Percentiles rank a stretch among this genome's conserved stretches.
phyloP scores from a whole-genome alignment of 1,140 invertebrate genomes.

The Leptinotarsa lineolata region DNA sequence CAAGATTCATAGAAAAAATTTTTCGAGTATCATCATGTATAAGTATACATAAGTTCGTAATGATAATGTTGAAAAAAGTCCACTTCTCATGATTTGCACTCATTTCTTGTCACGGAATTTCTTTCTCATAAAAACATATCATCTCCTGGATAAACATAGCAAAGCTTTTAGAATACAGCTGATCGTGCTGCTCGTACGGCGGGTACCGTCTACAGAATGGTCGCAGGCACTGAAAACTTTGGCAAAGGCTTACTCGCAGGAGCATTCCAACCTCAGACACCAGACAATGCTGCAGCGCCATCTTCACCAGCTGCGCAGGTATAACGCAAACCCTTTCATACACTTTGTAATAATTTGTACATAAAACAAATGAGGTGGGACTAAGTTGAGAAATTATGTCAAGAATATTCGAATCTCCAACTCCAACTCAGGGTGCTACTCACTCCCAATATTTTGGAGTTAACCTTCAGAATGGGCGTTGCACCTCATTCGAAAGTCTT shows the following conservation, averaged over 20 bases:
- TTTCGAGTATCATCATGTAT: too few species aligned
- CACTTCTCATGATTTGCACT: too few species aligned
- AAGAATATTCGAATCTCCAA: too few species aligned
- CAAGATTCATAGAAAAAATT: too few species aligned
- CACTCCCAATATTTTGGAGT: too few species aligned
- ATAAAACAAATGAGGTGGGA: neutral
- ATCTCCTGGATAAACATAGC: conserved; percentile 9
- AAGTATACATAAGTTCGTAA: too few species aligned
- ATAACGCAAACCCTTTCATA: conserved; percentile 47
- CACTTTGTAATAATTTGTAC: too few species aligned
- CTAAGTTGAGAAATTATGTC: neutral
- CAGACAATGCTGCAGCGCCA: conserved; percentile 25
- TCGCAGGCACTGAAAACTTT: conserved; percentile 75
- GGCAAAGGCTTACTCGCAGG: conserved; percentile 71
- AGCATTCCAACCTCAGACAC: conserved; percentile 53
- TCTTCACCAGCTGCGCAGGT: conserved; percentile 53
- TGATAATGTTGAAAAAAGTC: too few species aligned
- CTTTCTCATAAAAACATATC: neutral
- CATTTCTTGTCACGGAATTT: too few species aligned
- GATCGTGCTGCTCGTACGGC: conserved; percentile 76
- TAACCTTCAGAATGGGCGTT: too few species aligned
- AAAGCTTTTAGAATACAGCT: conserved; percentile 67
- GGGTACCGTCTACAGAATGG: conserved; percentile 74
- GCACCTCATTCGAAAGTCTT: too few species aligned
- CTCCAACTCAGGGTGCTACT: too few species aligned